Evolutionary conservation across 2,888 invertebrate genomes (phyloP), one percentile per base, ranked within the genome.

Genomic region (Conomelus anceps): DNA sequence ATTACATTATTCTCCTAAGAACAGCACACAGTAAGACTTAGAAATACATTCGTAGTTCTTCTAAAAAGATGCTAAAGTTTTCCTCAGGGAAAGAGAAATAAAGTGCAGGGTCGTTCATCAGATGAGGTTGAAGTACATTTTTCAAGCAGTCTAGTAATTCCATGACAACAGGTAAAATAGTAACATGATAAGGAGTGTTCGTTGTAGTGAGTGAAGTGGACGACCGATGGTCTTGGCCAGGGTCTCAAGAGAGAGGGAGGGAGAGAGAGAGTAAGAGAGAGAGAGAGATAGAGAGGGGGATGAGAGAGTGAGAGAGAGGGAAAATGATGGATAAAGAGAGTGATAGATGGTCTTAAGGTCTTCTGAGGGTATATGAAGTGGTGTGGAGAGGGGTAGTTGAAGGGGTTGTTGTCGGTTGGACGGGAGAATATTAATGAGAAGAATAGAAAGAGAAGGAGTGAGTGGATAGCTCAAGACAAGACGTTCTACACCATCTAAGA

Each of bases 361-460:
- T 63, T 63, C 13, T 13, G 3, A 63, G 20, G n/a, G n/a, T n/a
- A n/a, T n/a, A n/a, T n/a, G 13, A 63, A 6, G 20, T 63, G 63
- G 3, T 11, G 63, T 20, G 63, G n/a, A 3, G 63, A n/a, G 63
- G 63, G 63, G 17, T 17, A 34, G 34, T 63, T 63, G 63, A 63
- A 63, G 63, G 63, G 63, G 63, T 63, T 63, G 63, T 63, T 63
- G 63, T 63, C 63, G 29, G 86, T 86, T 24, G 86, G 86, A 86
- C 26, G 23, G 29, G 86, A 86, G 86, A 86, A 86, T 86, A 86
- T 86, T 86, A 86, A 86, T 86, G 86, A 86, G 86, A 86, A 86
- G 24, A 86, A 24, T 24, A 86, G 86, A 26, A 86, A 86, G 86
- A 86, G 24, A 86, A 86, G 84, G 84, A 84, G 84, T n/a, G 22